phyloP scores from a whole-genome alignment of 2,888 invertebrate genomes.

The Lithophane leautieri region DNA sequence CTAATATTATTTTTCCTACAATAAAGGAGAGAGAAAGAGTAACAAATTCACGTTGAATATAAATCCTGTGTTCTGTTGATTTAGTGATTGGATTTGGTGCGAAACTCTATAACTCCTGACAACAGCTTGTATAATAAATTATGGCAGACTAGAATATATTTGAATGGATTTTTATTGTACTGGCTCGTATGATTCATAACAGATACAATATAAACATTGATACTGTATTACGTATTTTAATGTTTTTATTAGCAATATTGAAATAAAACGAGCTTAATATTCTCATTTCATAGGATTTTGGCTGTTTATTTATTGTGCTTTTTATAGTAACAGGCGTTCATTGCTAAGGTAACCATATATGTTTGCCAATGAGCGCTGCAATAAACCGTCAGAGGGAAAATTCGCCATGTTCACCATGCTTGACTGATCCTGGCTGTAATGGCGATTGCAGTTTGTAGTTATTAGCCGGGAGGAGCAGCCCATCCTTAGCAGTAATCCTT shows the following conservation, averaged over 20 bases:
- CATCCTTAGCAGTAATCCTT: constrained; percentile 6
- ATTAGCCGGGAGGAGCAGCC: not conserved
- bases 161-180: constrained; percentile 61
- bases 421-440: not conserved
- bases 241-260: constrained; percentile 35
- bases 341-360: not conserved
- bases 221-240: constrained; percentile 33
- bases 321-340: not conserved
- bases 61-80: constrained; percentile 66
- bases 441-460: constrained; percentile 1
- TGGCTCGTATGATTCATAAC: constrained; percentile 48
- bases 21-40: constrained; percentile 38
- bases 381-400: not conserved
- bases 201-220: constrained; percentile 44
- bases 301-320: not conserved
- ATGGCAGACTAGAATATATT: constrained; percentile 52
- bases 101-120: constrained; percentile 63
- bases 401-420: not conserved
- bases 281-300: not conserved
- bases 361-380: not conserved
- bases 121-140: constrained; percentile 67
- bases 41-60: constrained; percentile 60
- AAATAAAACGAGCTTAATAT: not conserved
- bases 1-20: constrained; percentile 50
- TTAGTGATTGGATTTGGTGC: constrained; percentile 72